Conservation (phyloP, 2,888 invertebrate genomes). For the Stenotaenia linearis region DNA sequence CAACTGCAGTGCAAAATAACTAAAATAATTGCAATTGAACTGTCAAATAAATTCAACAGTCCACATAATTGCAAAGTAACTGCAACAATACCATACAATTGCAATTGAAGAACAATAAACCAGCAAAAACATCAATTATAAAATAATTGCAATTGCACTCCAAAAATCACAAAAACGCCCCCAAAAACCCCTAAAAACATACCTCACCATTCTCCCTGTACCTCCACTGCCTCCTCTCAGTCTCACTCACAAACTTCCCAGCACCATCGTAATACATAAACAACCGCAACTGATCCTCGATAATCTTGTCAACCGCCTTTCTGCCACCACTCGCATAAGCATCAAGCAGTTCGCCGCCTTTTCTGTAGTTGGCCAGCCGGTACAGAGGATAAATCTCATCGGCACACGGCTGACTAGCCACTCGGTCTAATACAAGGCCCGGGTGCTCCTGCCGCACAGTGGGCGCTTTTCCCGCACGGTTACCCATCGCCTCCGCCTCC, state of each 20-base stretch:
- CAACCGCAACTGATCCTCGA: constrained; percentile 72
- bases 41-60: no score
- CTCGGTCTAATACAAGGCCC: constrained; percentile 79
- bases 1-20: no score
- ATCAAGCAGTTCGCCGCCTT: constrained; percentile 75
- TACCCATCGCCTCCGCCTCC: constrained; percentile 28
- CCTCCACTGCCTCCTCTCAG: constrained; percentile 76
- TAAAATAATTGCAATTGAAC: no score
- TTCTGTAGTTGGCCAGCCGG: constrained; percentile 68
- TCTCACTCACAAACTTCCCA: constrained; percentile 76
- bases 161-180: no score
- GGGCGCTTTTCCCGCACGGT: constrained; percentile 6
- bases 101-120: no score
- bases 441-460: constrained; percentile 38
- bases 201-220: constrained; percentile 30
- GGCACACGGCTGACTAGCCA: constrained; percentile 64
- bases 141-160: no score
- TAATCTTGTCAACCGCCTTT: constrained; percentile 69
- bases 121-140: neutral
- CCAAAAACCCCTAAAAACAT: neutral
- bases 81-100: no score
- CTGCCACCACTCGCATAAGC: constrained; percentile 56
- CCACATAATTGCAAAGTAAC: no score
- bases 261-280: constrained; percentile 82
- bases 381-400: constrained; percentile 82